Evolutionary conservation across 2,113 vertebrate species (phyloP).

Genomic region (Pristiophorus japonicus): DNA sequence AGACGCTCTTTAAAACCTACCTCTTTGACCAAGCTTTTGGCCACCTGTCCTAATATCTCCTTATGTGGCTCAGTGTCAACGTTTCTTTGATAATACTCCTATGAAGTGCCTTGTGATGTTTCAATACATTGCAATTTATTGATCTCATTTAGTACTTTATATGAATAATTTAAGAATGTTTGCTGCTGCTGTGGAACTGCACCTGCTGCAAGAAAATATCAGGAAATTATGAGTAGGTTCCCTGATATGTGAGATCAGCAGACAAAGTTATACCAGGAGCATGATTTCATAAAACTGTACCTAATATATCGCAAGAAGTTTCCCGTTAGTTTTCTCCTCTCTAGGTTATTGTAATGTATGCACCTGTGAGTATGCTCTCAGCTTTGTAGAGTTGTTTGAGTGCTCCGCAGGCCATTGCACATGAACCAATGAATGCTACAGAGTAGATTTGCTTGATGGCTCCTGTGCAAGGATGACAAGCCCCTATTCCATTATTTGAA

Average conservation of each 20-base stretch:
- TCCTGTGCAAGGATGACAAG: too few species aligned
- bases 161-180: not conserved
- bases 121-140: not conserved
- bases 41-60: not conserved
- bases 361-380: too few species aligned
- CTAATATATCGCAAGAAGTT: not conserved
- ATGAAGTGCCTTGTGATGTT: not conserved
- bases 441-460: too few species aligned
- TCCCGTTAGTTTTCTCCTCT: too few species aligned
- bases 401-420: too few species aligned
- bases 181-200: not conserved
- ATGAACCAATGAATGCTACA: too few species aligned
- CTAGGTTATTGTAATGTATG: too few species aligned
- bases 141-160: not conserved
- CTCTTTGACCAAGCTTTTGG: too few species aligned
- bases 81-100: not conserved
- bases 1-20: not conserved
- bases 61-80: not conserved
- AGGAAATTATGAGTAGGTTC: not conserved
- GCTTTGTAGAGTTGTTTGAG: too few species aligned
- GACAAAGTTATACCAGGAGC: not conserved
- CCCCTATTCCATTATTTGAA: too few species aligned
- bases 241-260: not conserved
- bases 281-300: not conserved
- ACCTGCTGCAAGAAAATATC: not conserved